phyloP scores from a whole-genome alignment of 1,140 invertebrate genomes.

The Stenopsyche tienmushanensis region DNA sequence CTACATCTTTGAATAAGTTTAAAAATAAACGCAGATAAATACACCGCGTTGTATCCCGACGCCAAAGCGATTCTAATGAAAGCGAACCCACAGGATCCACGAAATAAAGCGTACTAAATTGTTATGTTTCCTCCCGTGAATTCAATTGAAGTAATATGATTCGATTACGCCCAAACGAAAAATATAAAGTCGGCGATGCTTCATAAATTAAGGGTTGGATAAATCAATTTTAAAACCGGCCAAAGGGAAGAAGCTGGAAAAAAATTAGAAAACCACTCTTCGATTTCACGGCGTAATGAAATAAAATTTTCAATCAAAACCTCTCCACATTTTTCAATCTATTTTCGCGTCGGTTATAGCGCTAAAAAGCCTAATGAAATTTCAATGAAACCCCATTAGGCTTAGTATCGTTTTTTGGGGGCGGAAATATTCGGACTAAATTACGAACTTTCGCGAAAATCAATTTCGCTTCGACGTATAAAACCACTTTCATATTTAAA shows the following conservation, averaged over 20 bases:
- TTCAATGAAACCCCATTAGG: conserved; percentile 9
- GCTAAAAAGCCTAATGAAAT: conserved; percentile 11
- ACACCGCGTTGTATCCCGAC: too few relatives aligned
- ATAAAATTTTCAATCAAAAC: conserved; percentile 10
- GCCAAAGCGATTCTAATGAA: too few relatives aligned
- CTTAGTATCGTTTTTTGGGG: conserved; percentile 8
- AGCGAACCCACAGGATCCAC: too few relatives aligned
- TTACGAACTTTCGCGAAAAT: background rate
- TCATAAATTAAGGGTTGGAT: background rate
- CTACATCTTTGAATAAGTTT: too few relatives aligned
- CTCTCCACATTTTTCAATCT: conserved; percentile 3
- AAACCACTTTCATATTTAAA: background rate
- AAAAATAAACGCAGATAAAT: too few relatives aligned
- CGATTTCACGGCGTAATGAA: background rate
- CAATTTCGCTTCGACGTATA: background rate
- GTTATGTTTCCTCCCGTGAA: too few relatives aligned
- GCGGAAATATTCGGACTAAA: background rate
- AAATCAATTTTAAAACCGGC: background rate
- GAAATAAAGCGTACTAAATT: too few relatives aligned
- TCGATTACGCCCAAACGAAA: too few relatives aligned
- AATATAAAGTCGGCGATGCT: too few relatives aligned
- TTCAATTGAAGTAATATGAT: too few relatives aligned
- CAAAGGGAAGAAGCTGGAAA: background rate
- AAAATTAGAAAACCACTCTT: conserved; percentile 2
- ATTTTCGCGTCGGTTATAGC: conserved; percentile 3